Evolutionary conservation across 35 echinoderm and acorn worm species (phyloP).

Genomic region (Eucidaris tribuloides): DNA sequence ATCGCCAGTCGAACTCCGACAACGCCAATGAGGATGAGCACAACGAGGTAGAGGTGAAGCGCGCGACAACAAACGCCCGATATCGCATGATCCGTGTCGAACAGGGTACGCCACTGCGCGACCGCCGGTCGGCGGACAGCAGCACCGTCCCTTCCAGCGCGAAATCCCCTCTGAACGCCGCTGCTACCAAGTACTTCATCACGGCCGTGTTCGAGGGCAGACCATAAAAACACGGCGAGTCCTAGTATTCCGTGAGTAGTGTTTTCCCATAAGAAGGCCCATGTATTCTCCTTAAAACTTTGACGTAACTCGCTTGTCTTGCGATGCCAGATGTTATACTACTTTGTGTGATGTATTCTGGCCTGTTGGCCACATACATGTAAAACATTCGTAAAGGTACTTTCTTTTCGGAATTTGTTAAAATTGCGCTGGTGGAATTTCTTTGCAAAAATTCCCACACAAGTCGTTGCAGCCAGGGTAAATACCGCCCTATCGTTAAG

Average conservation of each 20-base stretch:
- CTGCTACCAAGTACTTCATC: constrained; percentile 9
- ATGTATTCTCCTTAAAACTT: too few relatives aligned
- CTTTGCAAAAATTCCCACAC: too few relatives aligned
- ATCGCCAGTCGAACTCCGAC: background rate
- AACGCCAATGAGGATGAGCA: background rate
- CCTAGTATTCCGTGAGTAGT: background rate
- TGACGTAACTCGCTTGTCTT: too few relatives aligned
- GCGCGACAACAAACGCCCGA: background rate
- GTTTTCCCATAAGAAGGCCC: too few relatives aligned
- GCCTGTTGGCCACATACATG: too few relatives aligned
- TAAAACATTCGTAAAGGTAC: too few relatives aligned
- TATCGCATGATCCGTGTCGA: background rate
- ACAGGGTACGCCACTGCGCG: background rate
- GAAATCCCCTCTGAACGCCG: background rate
- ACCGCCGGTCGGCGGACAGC: background rate
- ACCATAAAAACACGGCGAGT: background rate
- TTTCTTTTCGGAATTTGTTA: too few relatives aligned
- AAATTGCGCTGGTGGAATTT: too few relatives aligned
- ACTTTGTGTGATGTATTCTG: too few relatives aligned
- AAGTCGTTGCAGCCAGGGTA: too few relatives aligned
- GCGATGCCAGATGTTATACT: too few relatives aligned
- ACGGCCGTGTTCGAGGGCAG: background rate
- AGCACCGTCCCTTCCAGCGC: background rate
- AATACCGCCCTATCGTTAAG: too few relatives aligned
- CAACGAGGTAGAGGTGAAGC: background rate